Base-by-base conservation (phyloP, 2,797 vertebrate species). In the Sparus aurata region DNA sequence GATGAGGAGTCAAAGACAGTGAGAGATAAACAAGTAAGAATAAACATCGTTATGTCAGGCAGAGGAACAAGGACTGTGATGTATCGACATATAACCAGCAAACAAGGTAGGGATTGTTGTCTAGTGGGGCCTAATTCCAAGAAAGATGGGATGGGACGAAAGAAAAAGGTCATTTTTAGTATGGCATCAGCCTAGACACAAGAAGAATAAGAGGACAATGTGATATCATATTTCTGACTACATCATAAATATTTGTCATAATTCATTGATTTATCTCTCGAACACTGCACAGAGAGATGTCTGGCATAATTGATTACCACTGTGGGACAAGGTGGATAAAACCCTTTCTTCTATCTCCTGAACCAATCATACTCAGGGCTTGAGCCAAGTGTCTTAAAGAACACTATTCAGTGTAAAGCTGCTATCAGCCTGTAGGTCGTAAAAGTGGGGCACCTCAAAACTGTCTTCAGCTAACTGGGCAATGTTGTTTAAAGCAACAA, bases 61-160 rank as follows among this genome's bases (percentile, higher is more conserved):
- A 11, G 47, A 57, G 27, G 41, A 30, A 74, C 7, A 67, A 12
- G 8, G 47, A 43, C 50, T 23, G 2, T 67, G 71, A 77, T 76
- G 34, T 47, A 53, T 15, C 10, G 41, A 30, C 23, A 53, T 79
- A 47, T 16, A 64, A 62, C 54, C 62, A 79, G 46, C 46, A 81
- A 60, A 86, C 67, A 87, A 87, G 25, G 68, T 23, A 57, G 22
- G 10, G 54, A 85, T 84, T 92, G 87, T 90, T 83, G 81, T 88
- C 66, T 80, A 13, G 41, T 45, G 53, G 70, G 55, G 25, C 75
- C 55, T 2, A 12, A 34, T 17, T 47, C 59, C 45, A 80, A 49
- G 49, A 47, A 69, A 60, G 63, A 77, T 8, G 50, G 34, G 50
- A 69, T 18, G 23, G 46, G 20, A 72, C 50, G n/a, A 80, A 84